Conservation (phyloP, 2,113 vertebrate genomes). For the Sylvilagus bachmani region DNA sequence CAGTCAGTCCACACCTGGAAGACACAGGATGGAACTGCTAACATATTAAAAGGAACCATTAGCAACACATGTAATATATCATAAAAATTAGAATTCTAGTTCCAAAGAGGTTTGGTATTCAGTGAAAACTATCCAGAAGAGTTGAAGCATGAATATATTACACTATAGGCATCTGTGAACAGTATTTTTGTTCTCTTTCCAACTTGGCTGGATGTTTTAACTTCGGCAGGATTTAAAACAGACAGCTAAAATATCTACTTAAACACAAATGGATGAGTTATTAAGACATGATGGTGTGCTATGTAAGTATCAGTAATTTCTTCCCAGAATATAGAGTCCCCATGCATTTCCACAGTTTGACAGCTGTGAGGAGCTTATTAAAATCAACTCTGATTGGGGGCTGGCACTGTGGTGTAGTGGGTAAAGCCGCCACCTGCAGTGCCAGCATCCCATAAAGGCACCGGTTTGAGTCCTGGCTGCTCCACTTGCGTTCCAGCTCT, state of each 20-base stretch:
- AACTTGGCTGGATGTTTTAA: neutral
- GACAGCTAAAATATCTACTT: neutral
- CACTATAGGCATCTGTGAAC: neutral
- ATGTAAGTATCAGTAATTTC: neutral
- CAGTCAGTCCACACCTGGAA: neutral
- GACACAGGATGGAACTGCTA: neutral
- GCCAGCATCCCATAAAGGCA: too few species aligned
- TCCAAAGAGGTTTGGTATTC: neutral
- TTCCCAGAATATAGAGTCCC: neutral
- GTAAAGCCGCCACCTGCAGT: too few species aligned
- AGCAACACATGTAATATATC: neutral
- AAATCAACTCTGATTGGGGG: neutral
- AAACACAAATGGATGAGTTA: neutral
- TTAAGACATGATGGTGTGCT: constrained; percentile 13
- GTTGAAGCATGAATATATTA: neutral
- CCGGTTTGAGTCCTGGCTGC: too few species aligned
- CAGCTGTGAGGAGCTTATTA: neutral
- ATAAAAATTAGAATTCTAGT: constrained; percentile 13
- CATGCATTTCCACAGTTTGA: neutral
- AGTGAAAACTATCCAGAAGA: neutral
- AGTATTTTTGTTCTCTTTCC: neutral
- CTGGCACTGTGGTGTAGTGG: too few species aligned
- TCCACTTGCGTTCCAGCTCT: too few species aligned
- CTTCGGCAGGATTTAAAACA: constrained; percentile 16
- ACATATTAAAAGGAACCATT: neutral